These are phyloP conservation scores for Alfaro cultratus DNA, from an alignment of 2,797 vertebrate genomes.

Conservation along the genomic window DNA sequence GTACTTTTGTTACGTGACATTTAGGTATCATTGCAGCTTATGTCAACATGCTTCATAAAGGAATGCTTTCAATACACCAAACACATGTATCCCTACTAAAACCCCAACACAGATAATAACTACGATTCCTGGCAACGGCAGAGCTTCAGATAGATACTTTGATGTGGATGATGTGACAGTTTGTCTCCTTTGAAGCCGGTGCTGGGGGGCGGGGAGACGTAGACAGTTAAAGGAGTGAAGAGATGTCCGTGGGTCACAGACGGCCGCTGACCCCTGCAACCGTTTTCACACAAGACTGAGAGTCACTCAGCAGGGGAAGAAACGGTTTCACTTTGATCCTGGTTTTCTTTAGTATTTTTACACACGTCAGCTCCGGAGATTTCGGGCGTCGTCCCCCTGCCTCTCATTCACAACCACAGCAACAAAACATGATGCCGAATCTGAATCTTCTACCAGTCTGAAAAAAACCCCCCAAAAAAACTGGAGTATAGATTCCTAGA, in stretches of 20 bases:
- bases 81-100: not conserved
- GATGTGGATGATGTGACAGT: constrained; percentile 49
- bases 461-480: not conserved
- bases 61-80: not conserved
- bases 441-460: not conserved
- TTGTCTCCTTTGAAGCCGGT: constrained; percentile 55
- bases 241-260: constrained; percentile 37
- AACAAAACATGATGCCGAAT: constrained; percentile 45
- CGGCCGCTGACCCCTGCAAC: constrained; percentile 61
- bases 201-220: constrained; percentile 14
- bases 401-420: constrained; percentile 38
- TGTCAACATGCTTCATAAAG: not conserved
- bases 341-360: not conserved
- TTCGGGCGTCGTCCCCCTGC: constrained; percentile 36
- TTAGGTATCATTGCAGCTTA: not conserved
- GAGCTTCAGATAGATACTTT: constrained; percentile 27
- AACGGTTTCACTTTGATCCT: constrained; percentile 51
- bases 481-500: constrained; percentile 44
- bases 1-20: not conserved
- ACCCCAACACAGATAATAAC: not conserved
- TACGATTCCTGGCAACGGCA: not conserved
- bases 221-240: constrained; percentile 27
- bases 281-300: constrained; percentile 52
- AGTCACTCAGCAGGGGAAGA: constrained; percentile 56
- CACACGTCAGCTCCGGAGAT: not conserved